phyloP scores from a whole-genome alignment of 2,113 vertebrate genomes.

The Noturus placidus region DNA sequence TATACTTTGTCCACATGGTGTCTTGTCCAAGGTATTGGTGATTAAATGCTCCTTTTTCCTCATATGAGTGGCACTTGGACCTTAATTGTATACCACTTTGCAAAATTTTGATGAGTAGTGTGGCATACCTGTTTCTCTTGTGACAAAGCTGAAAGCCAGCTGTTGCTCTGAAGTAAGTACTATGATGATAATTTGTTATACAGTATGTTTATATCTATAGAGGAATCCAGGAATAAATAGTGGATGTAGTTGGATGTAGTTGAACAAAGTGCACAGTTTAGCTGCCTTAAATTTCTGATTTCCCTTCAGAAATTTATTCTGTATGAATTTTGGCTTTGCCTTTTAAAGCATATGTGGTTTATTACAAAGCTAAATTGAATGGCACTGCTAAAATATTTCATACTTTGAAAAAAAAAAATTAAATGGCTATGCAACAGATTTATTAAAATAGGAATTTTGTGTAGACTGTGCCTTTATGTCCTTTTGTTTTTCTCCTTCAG shows the following conservation, averaged over 20 bases:
- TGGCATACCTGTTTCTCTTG: not conserved
- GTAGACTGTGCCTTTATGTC: not conserved
- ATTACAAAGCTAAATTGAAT: not conserved
- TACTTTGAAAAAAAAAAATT: not conserved
- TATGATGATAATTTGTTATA: not conserved
- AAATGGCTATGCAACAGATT: not conserved
- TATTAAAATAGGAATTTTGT: conserved; percentile 16
- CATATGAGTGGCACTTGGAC: not conserved
- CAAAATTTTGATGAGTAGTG: not conserved
- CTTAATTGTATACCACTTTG: not conserved
- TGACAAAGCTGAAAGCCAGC: not conserved
- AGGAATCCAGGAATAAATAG: not conserved
- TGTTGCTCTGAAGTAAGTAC: not conserved
- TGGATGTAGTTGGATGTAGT: not conserved
- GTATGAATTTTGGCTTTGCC: not conserved
- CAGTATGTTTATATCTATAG: not conserved
- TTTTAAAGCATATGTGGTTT: not conserved
- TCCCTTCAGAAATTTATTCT: not conserved
- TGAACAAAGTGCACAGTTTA: not conserved
- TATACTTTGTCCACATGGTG: not conserved
- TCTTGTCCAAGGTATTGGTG: not conserved
- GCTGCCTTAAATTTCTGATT: not conserved
- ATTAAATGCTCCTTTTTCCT: not conserved
- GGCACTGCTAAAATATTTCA: not conserved
- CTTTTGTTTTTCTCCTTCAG: conserved; percentile 63